Percentiles rank a stretch among this genome's conserved stretches.
phyloP scores from a whole-genome alignment of 1,140 invertebrate species.

The Ectropis grisescens region DNA sequence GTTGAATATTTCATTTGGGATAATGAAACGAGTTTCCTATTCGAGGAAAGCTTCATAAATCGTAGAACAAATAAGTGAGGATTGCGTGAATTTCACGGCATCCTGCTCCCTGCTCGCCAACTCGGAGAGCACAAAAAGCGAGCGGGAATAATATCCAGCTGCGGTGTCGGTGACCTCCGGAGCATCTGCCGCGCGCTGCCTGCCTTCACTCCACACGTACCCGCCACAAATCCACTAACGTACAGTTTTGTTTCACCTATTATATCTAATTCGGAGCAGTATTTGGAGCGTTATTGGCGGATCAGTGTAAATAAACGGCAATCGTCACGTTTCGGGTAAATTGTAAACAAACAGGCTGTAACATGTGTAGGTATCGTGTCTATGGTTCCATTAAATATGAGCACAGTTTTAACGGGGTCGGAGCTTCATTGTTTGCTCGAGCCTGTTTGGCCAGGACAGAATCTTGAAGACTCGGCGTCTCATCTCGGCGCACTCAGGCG shows the following conservation, averaged over 20 bases:
- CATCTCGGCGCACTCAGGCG: too few species aligned
- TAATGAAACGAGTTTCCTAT: too few species aligned
- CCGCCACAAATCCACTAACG: constrained; percentile 27
- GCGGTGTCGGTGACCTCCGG: constrained; percentile 36
- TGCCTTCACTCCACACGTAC: constrained; percentile 36
- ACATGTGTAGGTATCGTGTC: too few species aligned
- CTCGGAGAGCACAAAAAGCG: constrained; percentile 30
- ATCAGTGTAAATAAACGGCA: constrained; percentile 7
- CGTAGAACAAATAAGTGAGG: too few species aligned
- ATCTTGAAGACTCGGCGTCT: too few species aligned
- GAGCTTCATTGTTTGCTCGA: too few species aligned
- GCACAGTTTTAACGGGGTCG: too few species aligned
- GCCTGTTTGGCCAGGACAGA: too few species aligned
- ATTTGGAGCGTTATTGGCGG: too few species aligned
- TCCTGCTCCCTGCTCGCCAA: constrained; percentile 8
- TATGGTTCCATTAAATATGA: too few species aligned
- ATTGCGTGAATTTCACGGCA: constrained; percentile 15
- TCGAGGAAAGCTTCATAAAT: too few species aligned
- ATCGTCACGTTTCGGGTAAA: constrained; percentile 10
- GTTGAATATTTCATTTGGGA: too few species aligned
- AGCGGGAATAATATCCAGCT: constrained; percentile 36
- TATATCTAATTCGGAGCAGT: background rate
- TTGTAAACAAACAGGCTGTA: background rate
- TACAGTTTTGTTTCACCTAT: constrained; percentile 3
- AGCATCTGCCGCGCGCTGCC: constrained; percentile 41